A percentile compares a stretch with the other conserved stretches of the same genome.
Evolutionary conservation across 2,113 vertebrate genomes (phyloP).

Genomic region (Nettapus auritus): DNA sequence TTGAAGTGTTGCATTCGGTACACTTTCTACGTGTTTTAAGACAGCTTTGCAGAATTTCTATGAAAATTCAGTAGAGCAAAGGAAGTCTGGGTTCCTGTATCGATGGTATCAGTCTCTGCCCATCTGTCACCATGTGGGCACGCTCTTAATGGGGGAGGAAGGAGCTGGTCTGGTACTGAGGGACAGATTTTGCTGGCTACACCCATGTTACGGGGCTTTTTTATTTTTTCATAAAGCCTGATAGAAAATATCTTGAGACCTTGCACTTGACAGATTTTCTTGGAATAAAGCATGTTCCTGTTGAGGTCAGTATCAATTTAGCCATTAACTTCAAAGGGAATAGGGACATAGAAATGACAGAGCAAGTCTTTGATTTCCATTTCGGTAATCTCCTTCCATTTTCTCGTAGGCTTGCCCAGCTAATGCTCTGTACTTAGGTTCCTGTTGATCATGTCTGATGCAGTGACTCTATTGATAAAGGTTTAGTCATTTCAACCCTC

Average conservation of each 20-base stretch:
- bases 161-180: slow-evolving; percentile 6
- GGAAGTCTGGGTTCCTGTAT: background rate
- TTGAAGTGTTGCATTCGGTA: background rate
- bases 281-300: slow-evolving; percentile 43
- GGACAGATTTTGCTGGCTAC: background rate
- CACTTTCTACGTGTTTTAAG: background rate
- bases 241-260: slow-evolving; percentile 35
- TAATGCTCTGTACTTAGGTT: slow-evolving; percentile 29
- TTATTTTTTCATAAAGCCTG: background rate
- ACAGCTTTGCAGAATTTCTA: background rate
- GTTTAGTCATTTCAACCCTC: slow-evolving; percentile 38
- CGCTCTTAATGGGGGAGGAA: background rate
- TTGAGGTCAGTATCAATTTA: slow-evolving; percentile 66
- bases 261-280: slow-evolving; percentile 50
- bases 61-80: background rate
- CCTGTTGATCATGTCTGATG: slow-evolving; percentile 37
- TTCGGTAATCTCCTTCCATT: slow-evolving; percentile 58
- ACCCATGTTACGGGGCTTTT: accelerated
- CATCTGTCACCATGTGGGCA: background rate
- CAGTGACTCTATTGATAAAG: slow-evolving; percentile 29
- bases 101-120: background rate
- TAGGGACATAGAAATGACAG: slow-evolving; percentile 52
- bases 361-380: slow-evolving; percentile 63
- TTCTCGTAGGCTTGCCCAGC: background rate
- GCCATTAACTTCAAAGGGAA: slow-evolving; percentile 68